Evolutionary conservation across 1,140 invertebrate species (phyloP), one percentile per base, ranked within the genome.

Genomic region (Holotrichia oblita): DNA sequence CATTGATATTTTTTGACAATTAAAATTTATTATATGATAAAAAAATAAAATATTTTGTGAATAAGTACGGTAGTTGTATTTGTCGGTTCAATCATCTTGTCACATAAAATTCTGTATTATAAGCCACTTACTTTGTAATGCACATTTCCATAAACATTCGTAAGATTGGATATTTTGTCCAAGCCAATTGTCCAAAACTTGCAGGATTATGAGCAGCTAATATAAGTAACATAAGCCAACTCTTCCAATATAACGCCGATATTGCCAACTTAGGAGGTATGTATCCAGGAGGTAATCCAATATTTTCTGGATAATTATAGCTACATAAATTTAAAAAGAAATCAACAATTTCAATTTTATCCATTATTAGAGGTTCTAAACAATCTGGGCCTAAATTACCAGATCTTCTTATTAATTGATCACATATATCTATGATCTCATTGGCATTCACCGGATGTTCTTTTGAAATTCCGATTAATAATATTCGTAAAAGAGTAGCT

Each of bases 61-160:
- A n/a, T n/a, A n/a, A n/a, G n/a, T n/a, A n/a, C n/a, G n/a, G n/a
- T n/a, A n/a, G n/a, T n/a, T n/a, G n/a, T n/a, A n/a, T n/a, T n/a
- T n/a, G n/a, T n/a, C n/a, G n/a, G n/a, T n/a, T n/a, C n/a, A n/a
- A n/a, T n/a, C n/a, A n/a, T n/a, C n/a, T n/a, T n/a, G n/a, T n/a
- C n/a, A n/a, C n/a, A n/a, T n/a, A n/a, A n/a, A n/a, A n/a, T n/a
- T n/a, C n/a, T n/a, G n/a, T n/a, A n/a, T n/a, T n/a, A n/a, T n/a
- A 22, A 22, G n/a, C 10, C 10, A 82, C 89, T 88, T 88, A 94
- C 92, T 96, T 97, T 7, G 97, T 99, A 83, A 99, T 99, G 83
- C 96, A 97, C 94, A 98, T 98, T 90, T 99, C 97, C 91, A 99
- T 98, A 59, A 99, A 89, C 79, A 93, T 93, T 82, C 95, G 91